A percentile compares a stretch with the other conserved stretches of the same genome.
These are phyloP conservation scores for Hyppa rectilinea DNA, from an alignment of 2,888 invertebrate species.

Conservation along the genomic window DNA sequence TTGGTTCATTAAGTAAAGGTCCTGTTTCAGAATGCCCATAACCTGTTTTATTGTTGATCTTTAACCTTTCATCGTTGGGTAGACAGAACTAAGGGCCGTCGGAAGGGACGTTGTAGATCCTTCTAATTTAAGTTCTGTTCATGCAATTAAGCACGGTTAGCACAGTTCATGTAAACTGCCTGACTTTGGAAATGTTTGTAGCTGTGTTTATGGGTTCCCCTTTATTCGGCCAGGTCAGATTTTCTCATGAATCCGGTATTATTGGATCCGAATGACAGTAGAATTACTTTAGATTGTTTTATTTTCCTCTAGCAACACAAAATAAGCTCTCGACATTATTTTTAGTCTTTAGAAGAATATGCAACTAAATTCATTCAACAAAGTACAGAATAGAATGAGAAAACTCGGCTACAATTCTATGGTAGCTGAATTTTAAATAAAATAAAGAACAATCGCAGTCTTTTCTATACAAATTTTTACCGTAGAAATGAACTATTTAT, in stretches of 20 bases:
- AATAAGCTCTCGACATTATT: neutral
- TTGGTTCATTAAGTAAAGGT: slow-evolving; percentile 48
- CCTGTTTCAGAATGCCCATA: slow-evolving; percentile 32
- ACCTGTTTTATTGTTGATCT: slow-evolving; percentile 49
- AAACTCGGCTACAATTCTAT: neutral
- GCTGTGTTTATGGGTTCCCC: neutral
- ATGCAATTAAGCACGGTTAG: neutral
- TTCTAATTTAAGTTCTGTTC: slow-evolving; percentile 36
- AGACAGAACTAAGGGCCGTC: slow-evolving; percentile 30
- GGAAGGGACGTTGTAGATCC: slow-evolving; percentile 33
- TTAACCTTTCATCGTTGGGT: slow-evolving; percentile 37
- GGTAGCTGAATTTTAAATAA: slow-evolving; percentile 2
- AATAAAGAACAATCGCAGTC: neutral
- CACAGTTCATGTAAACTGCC: neutral
- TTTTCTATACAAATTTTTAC: neutral
- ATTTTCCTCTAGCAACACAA: neutral
- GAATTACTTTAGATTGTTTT: too few relatives aligned
- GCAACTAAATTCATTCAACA: neutral
- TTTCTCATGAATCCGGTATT: too few relatives aligned
- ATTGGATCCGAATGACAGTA: too few relatives aligned
- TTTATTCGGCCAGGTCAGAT: neutral
- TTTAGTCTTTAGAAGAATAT: neutral
- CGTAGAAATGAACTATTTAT: slow-evolving; percentile 12
- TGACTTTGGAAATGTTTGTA: neutral
- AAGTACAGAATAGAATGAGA: slow-evolving; percentile 1